Base-by-base conservation (phyloP, 1,140 invertebrate species). In the Trachymyrmex septentrionalis region DNA sequence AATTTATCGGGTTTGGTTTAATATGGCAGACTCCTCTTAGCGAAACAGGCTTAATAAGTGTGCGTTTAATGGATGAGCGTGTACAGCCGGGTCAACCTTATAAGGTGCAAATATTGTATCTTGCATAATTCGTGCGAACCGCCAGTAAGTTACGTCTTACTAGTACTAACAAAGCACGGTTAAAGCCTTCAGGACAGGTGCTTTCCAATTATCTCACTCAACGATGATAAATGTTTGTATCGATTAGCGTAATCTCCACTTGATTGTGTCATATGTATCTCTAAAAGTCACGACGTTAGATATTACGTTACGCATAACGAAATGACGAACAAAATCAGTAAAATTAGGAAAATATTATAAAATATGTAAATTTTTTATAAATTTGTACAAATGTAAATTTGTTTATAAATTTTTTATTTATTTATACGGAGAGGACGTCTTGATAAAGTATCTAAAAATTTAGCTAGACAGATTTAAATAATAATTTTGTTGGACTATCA, bases 131-230 rank as follows among this genome's bases (percentile, higher is more conserved):
- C 50, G 53, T 50, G 50, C 24, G 24, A 69, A n/a, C 53, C n/a
- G 64, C 48, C 38, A 6, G 72, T 77, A 21, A 24, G 44, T 88
- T 86, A 57, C 78, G 61, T 73, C 71, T 86, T 84, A 14, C 38
- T 85, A 34, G 38, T 30, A 91, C 69, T 88, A 86, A 88, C 84
- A 88, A 90, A 88, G 71, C 30, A 24, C 30, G 48, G 75, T 61
- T 61, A 63, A 64, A 50, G 67, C 86, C 77, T 87, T n/a, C 44
- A 38, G 38, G 38, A 69, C 34, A 44, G 24, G 38, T 38, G 75
- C 88, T 90, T 90, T 88, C 86, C 86, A 88, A 87, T 90, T 91
- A 85, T 85, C 63, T 73, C 34, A 19, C 59, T 24, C 53, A 48
- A 84, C 69, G 53, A 63, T 48, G 67, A 82, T 82, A 87, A 84